Conservation (phyloP, 2,888 invertebrate species). For the Hyposoter didymator region DNA sequence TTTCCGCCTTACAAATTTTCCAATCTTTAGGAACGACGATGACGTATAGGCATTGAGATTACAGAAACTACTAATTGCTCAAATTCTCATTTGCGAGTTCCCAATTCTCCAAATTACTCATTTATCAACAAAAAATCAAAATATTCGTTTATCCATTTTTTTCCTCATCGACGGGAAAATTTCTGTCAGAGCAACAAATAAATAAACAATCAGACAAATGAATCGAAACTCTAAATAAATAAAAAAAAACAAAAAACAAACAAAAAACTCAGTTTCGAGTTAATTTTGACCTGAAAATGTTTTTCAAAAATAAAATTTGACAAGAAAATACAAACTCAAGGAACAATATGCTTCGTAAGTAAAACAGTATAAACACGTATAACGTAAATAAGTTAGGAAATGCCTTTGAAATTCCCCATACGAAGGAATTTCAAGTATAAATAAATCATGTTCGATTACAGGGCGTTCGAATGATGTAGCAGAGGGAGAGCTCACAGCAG, state of each 20-base stretch:
- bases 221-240: not conserved
- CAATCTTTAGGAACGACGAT: not conserved
- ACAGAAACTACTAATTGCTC: not conserved
- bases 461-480: not conserved
- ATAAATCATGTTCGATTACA: constrained; percentile 5
- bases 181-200: not conserved
- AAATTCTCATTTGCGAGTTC: not conserved
- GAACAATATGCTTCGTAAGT: not conserved
- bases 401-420: not conserved
- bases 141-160: not conserved
- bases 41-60: not conserved
- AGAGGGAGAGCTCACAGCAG: not conserved
- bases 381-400: not conserved
- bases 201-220: not conserved
- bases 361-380: not conserved
- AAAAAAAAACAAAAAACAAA: not conserved
- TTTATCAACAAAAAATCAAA: not conserved
- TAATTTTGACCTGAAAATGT: not conserved
- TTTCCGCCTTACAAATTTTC: not conserved
- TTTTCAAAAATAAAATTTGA: not conserved
- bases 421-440: constrained; percentile 10
- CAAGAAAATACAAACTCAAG: not conserved
- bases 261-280: not conserved
- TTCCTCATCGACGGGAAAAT: not conserved
- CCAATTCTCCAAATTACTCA: not conserved